These are phyloP conservation scores for Taenaris catops DNA, from an alignment of 2,888 invertebrate species.

Conservation along the genomic window DNA sequence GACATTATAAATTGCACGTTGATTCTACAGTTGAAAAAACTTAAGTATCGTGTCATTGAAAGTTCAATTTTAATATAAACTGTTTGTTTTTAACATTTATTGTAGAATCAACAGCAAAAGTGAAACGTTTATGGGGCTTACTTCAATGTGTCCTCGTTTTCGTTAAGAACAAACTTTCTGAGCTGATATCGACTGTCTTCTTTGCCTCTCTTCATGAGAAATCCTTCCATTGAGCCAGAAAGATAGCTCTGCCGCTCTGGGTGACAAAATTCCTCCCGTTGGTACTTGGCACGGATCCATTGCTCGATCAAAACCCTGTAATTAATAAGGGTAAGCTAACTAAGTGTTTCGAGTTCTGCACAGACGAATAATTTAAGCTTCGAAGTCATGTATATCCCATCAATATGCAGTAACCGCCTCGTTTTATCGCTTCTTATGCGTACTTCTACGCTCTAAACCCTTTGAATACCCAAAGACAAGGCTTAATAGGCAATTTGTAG, in stretches of 20 bases:
- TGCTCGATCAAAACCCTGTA: slow-evolving; percentile 91
- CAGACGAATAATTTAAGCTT: too few relatives aligned
- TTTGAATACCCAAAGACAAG: too few relatives aligned
- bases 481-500: too few relatives aligned
- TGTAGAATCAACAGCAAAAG: slow-evolving; percentile 12
- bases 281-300: slow-evolving; percentile 95
- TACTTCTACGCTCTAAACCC: too few relatives aligned
- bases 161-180: slow-evolving; percentile 90
- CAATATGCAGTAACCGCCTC: too few relatives aligned
- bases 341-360: too few relatives aligned
- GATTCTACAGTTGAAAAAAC: slow-evolving; percentile 9
- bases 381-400: too few relatives aligned
- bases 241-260: slow-evolving; percentile 89
- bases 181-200: slow-evolving; percentile 92
- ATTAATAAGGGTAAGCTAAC: too few relatives aligned
- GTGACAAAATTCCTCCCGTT: slow-evolving; percentile 91
- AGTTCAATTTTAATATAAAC: neutral
- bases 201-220: slow-evolving; percentile 93
- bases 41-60: too few relatives aligned
- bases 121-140: slow-evolving; percentile 38
- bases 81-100: neutral
- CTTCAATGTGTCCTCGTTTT: slow-evolving; percentile 89
- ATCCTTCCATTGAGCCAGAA: slow-evolving; percentile 90
- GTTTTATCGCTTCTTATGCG: too few relatives aligned
- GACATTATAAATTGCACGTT: slow-evolving; percentile 7